Evolutionary conservation across 2,888 invertebrate genomes (phyloP), one percentile per base, ranked within the genome.

Genomic region (Zygaena filipendulae): DNA sequence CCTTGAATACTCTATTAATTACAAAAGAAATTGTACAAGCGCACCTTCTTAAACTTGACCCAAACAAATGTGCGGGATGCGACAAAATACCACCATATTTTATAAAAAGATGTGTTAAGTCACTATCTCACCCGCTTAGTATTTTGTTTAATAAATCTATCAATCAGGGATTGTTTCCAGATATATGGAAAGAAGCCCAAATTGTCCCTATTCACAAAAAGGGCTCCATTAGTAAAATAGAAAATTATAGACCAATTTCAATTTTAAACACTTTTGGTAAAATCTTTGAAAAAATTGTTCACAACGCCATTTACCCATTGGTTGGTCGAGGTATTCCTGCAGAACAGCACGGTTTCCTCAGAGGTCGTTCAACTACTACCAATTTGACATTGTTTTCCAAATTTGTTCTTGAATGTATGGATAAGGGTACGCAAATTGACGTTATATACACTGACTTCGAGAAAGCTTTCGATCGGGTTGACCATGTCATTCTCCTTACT

Each of bases 211-310:
- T 35, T 9, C 18, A 29, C 22, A 35, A 35, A 21, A 29, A 24
- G 6, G 35, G 38, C 1, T 11, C 23, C 4, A 31, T 23, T 26
- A 11, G 8, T n/a, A 5, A 31, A 14, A 28, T 35, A 18, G 11
- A 23, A 13, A 32, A 35, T 11, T 35, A 35, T 14, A 27, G 35
- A 11, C 28, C 31, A 2, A 30, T 33, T 13, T 33, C 33, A 3
- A 30, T 31, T 2, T 21, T 31, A 5, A 30, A 27, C 11, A 11
- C 22, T 10, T n/a, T 31, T 7, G 16, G 19, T 4, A 35, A 35
- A 27, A 10, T 31, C 3, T 31, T 35, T 8, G 35, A 35, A 23
- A 25, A 13, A 7, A 7, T 29, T 20, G 20, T 29, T 11, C 16
- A 25, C 8, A 14, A 21, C 7, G 9, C 9, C 4, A 20, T 34